Conservation (phyloP, 2,797 vertebrate genomes). For the Gephyroberyx darwinii region DNA sequence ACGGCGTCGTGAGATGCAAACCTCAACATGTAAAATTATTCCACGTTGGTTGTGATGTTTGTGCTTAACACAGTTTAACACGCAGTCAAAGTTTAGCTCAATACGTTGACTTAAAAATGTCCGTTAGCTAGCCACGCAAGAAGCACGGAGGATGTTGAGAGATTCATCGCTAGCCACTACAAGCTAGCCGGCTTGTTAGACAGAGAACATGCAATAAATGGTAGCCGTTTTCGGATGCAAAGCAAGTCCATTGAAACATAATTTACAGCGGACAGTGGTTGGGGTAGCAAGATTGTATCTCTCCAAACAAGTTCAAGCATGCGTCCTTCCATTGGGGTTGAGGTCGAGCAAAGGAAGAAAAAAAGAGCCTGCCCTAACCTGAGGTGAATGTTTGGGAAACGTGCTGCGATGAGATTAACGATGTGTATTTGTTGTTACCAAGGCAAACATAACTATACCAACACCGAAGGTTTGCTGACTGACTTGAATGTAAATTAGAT, state of each 20-base stretch:
- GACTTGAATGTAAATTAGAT: background rate
- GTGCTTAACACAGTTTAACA: background rate
- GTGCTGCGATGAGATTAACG: slow-evolving; percentile 31
- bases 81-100: background rate
- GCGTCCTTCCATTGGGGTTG: slow-evolving; percentile 41
- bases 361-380: slow-evolving; percentile 31
- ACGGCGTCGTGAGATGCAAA: accelerated
- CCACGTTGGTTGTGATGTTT: accelerated
- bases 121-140: slow-evolving; percentile 52
- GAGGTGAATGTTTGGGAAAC: slow-evolving; percentile 18
- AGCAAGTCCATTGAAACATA: background rate
- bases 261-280: too few species aligned
- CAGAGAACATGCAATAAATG: too few species aligned
- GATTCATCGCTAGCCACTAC: background rate
- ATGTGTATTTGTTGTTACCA: slow-evolving; percentile 1
- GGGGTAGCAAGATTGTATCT: background rate
- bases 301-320: slow-evolving; percentile 42
- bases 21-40: accelerated
- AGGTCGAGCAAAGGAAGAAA: slow-evolving; percentile 8
- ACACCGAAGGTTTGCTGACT: background rate
- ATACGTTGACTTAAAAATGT: slow-evolving; percentile 18
- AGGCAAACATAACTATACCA: background rate
- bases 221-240: background rate
- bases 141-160: background rate
- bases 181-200: background rate